Evolutionary conservation across 37 sponge, comb jelly and placozoan species (phyloP).

Genomic region (Diacarnus erythraeanus): DNA sequence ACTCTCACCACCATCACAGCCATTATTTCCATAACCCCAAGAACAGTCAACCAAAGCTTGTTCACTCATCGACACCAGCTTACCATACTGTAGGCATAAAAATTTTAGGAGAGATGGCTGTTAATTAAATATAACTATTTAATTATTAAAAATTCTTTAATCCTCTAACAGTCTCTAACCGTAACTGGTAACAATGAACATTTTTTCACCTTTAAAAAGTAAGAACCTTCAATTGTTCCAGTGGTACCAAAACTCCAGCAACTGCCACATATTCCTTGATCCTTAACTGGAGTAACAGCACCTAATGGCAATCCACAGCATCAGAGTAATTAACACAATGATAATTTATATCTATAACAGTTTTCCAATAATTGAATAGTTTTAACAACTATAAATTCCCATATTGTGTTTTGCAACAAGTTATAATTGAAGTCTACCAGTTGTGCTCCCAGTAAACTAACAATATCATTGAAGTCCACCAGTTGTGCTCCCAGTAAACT

Average conservation of each 20-base stretch:
- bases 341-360: too few species aligned
- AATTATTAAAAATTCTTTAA: neutral
- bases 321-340: too few species aligned
- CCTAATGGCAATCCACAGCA: too few species aligned
- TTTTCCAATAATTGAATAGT: too few species aligned
- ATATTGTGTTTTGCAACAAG: too few species aligned
- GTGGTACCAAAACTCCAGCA: conserved; percentile 99
- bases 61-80: conserved; percentile 65
- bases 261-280: conserved; percentile 97
- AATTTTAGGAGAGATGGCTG: too few species aligned
- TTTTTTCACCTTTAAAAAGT: conserved; percentile 67
- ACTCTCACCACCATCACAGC: conserved; percentile 98
- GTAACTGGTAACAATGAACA: too few species aligned
- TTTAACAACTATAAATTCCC: too few species aligned
- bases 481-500: too few species aligned
- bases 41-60: conserved; percentile 93
- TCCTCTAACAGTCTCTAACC: neutral
- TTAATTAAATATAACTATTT: neutral
- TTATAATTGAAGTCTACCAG: too few species aligned
- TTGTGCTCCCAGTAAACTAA: too few species aligned
- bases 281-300: conserved; percentile 96
- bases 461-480: too few species aligned
- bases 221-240: conserved; percentile 91
- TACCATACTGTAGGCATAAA: conserved; percentile 29
- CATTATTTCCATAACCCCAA: conserved; percentile 98